phyloP scores from a whole-genome alignment of 2,797 vertebrate species.

The Tinamus major region DNA sequence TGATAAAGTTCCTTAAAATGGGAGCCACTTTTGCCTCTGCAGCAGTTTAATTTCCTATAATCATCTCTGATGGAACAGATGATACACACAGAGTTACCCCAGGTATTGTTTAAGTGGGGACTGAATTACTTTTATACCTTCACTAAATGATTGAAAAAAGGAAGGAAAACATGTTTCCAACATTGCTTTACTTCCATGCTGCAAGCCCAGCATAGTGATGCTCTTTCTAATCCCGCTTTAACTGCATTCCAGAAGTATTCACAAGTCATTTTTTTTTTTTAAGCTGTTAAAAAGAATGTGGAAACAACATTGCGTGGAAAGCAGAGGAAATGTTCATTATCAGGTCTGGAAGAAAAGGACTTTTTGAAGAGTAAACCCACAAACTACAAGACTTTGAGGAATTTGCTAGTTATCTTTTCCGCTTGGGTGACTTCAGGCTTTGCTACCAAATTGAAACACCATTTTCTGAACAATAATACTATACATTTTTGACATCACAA shows the following conservation, averaged over 20 bases:
- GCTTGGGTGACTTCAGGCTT: conserved; percentile 72
- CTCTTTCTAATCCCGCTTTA: conserved; percentile 70
- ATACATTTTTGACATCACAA: conserved; percentile 70
- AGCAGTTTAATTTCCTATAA: conserved; percentile 76
- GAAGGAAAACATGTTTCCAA: conserved; percentile 54
- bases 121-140: conserved; percentile 76
- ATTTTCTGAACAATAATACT: conserved; percentile 76
- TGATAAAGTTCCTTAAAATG: conserved; percentile 75
- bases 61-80: conserved; percentile 70
- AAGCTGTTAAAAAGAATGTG: conserved; percentile 49
- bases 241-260: conserved; percentile 60
- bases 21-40: conserved; percentile 55
- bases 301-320: conserved; percentile 31
- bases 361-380: conserved; percentile 32
- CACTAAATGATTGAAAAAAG: conserved; percentile 64
- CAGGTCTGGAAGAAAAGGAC: conserved; percentile 46
- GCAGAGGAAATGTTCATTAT: conserved; percentile 64
- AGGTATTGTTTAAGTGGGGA: conserved; percentile 75
- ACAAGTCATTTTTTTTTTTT: conserved; percentile 11
- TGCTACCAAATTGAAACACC: conserved; percentile 72
- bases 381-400: conserved; percentile 72
- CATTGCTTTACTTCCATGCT: conserved; percentile 55
- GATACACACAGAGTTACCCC: conserved; percentile 68
- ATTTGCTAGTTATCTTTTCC: conserved; percentile 76
- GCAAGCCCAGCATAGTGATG: conserved; percentile 57